A percentile compares a stretch with the other conserved stretches of the same genome.
These are phyloP conservation scores for Acrobasis consociella DNA, from an alignment of 2,888 invertebrate genomes.

Conservation along the genomic window DNA sequence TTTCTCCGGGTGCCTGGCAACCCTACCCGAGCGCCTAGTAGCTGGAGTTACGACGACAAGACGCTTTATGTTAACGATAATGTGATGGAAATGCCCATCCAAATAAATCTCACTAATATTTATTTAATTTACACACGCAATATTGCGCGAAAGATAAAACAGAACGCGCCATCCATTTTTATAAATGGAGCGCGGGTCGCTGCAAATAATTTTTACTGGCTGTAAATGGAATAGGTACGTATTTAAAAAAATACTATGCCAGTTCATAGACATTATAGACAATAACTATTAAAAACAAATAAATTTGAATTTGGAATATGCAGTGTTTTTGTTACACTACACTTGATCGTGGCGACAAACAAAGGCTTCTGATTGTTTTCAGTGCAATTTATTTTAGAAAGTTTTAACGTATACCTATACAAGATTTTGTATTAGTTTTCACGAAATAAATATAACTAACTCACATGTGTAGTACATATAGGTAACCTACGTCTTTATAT, in stretches of 20 bases:
- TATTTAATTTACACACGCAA: conserved; percentile 3
- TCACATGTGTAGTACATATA: not conserved
- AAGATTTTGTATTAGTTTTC: too few relatives aligned
- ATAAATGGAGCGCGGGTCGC: conserved; percentile 35
- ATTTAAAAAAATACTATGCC: too few relatives aligned
- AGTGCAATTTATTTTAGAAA: too few relatives aligned
- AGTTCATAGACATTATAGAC: conserved; percentile 33
- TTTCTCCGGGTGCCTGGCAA: conserved; percentile 13
- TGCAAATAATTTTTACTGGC: conserved; percentile 38
- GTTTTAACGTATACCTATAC: too few relatives aligned
- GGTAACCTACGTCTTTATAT: not conserved
- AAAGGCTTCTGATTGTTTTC: not conserved
- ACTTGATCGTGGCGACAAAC: not conserved
- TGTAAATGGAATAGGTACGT: conserved; percentile 25
- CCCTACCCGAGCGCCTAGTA: conserved; percentile 3
- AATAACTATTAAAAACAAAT: conserved; percentile 43
- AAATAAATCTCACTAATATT: conserved; percentile 14
- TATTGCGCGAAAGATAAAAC: conserved; percentile 30
- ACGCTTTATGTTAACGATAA: conserved; percentile 19
- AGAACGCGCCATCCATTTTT: conserved; percentile 29
- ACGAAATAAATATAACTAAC: too few relatives aligned
- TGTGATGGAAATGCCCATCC: conserved; percentile 15
- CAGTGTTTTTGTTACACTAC: conserved; percentile 37
- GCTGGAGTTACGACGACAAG: conserved; percentile 25
- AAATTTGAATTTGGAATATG: conserved; percentile 32